Base-by-base conservation (phyloP, 2,888 invertebrate genomes). In the Caenorhabditis zanzibari region DNA sequence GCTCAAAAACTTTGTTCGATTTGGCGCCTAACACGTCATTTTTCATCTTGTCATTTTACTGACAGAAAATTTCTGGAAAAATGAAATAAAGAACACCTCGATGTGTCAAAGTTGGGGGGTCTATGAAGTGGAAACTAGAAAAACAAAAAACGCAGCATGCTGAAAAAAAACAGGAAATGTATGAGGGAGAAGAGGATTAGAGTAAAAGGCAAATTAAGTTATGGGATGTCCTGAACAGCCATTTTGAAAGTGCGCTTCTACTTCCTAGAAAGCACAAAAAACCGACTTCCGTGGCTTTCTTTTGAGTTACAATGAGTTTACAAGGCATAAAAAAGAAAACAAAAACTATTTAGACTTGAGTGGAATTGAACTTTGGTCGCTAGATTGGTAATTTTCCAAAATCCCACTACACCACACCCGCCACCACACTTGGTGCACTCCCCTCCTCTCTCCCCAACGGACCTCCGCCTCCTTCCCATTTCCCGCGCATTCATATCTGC, bases 61-160 rank as follows among this genome's bases (percentile, higher is more conserved):
- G 35, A 26, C 12, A 7, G 4, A n/a, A 47, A 26, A 16, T 63
- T 44, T 63, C n/a, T n/a, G n/a, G 28, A 38, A 54, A 69, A 66
- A 49, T 28, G 22, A 41, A n/a, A 41, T 41, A 61, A 38, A 61
- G 1, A 22, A 32, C 32, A 32, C 32, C 32, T 32, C 32, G 32
- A 38, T 44, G 72, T 72, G 72, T 72, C 72, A 72, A 32, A 44
- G 58, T 72, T 72, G 26, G 28, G 69, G 58, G 19, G 47, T 35
- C 22, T 47, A n/a, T 59, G 59, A 72, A 47, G 63, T 44, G 63
- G 44, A 26, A 47, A 44, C 14, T 44, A n/a, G 44, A 44, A 16
- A 47, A 47, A 47, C 2, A n/a, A 26, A 63, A 44, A 44, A 22
- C n/a, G n/a, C n/a, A 49, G 6, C 22, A 7, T 26, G 41, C 47